These are phyloP conservation scores for Coccyzus lansbergi DNA, from an alignment of 2,797 vertebrate species.

Conservation along the genomic window DNA sequence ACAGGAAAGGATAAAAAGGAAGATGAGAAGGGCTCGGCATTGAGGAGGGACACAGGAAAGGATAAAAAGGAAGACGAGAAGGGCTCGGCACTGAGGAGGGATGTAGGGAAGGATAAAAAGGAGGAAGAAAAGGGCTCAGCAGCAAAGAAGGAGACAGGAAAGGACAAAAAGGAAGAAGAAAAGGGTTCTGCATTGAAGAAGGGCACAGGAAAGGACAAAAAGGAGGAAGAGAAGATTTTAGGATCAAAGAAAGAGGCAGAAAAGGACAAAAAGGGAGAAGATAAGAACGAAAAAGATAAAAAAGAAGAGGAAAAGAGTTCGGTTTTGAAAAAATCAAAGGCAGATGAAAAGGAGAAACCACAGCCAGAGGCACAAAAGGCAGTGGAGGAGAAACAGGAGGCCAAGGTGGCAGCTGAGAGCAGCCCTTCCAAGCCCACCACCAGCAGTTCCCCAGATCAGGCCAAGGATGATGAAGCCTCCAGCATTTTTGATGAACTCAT, in stretches of 20 bases:
- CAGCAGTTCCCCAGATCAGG: neutral
- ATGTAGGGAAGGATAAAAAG: neutral
- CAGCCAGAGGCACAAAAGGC: neutral
- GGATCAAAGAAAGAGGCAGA: constrained; percentile 21
- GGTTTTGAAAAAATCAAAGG: constrained; percentile 3
- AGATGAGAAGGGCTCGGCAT: constrained; percentile 31
- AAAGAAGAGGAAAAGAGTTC: constrained; percentile 34
- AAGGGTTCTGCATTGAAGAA: neutral
- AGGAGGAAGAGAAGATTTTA: constrained; percentile 44
- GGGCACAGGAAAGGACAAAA: neutral
- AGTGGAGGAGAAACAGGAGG: neutral
- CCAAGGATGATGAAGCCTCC: constrained; percentile 80
- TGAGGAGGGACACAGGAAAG: constrained; percentile 29
- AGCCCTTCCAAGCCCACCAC: neutral
- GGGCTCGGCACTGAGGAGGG: constrained; percentile 44
- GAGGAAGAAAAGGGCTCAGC: neutral
- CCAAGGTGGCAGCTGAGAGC: neutral
- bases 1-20: constrained; percentile 26
- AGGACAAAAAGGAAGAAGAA: neutral
- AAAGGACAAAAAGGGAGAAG: constrained; percentile 26
- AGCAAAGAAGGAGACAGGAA: constrained; percentile 34
- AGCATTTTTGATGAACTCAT: constrained; percentile 95
- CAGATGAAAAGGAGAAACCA: neutral
- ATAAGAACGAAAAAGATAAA: constrained; percentile 12
- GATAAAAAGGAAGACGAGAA: constrained; percentile 55